Percentiles rank a stretch among this genome's conserved stretches.
Evolutionary conservation across 2,888 invertebrate species (phyloP).

Genomic region (Cerastis leucographa): DNA sequence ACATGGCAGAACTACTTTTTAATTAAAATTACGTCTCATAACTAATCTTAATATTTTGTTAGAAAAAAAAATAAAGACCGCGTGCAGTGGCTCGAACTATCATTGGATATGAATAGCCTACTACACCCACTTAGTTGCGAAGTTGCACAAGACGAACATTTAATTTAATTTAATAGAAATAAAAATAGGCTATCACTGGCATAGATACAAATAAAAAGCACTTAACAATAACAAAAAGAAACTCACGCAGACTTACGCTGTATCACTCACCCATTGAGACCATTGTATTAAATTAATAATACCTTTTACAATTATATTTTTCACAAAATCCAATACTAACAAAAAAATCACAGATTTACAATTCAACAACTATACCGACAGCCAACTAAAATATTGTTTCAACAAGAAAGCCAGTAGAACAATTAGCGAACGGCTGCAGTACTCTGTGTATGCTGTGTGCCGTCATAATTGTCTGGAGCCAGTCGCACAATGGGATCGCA

Average conservation of each 20-base stretch:
- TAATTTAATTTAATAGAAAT: background rate
- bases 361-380: constrained; percentile 8
- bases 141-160: background rate
- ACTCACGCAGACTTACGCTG: background rate
- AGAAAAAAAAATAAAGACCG: background rate
- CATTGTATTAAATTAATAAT: too few species aligned
- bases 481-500: constrained; percentile 34
- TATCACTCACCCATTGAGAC: too few species aligned
- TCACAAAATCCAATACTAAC: too few species aligned
- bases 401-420: constrained; percentile 13
- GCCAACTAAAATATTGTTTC: constrained; percentile 14
- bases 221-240: background rate
- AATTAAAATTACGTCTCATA: background rate
- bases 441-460: constrained; percentile 24
- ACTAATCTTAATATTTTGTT: background rate
- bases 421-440: constrained; percentile 40
- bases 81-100: background rate
- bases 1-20: background rate
- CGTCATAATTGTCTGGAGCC: constrained; percentile 40
- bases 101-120: background rate
- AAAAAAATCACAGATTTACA: constrained; percentile 15
- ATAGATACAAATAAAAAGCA: background rate
- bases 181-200: background rate
- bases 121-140: background rate
- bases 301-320: too few species aligned